phyloP scores from a whole-genome alignment of 2,113 vertebrate species.

The Serinus canaria region DNA sequence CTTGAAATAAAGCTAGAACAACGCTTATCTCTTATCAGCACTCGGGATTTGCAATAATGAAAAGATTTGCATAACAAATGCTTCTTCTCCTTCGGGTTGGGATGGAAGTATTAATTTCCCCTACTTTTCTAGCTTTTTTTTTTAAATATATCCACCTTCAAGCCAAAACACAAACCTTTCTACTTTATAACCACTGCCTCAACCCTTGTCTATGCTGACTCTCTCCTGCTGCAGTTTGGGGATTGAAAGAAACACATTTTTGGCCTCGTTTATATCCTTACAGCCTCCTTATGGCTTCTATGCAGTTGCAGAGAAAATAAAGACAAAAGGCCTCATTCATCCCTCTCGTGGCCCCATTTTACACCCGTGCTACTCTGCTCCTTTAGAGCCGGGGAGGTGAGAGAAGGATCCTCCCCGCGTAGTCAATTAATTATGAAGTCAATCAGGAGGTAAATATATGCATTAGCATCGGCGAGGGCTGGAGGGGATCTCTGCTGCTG shows the following conservation, averaged over 20 bases:
- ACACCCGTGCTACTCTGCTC: background rate
- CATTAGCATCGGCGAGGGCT: slow-evolving; percentile 21
- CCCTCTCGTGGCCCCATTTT: background rate
- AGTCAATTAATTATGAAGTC: slow-evolving; percentile 63
- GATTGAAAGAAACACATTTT: background rate
- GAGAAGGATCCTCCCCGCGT: background rate
- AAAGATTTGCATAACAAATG: slow-evolving; percentile 75
- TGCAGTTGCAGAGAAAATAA: background rate
- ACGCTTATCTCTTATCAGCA: slow-evolving; percentile 70
- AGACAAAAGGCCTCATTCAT: slow-evolving; percentile 2
- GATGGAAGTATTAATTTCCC: slow-evolving; percentile 69
- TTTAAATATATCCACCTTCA: background rate
- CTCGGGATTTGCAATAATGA: slow-evolving; percentile 67
- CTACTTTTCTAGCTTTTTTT: background rate
- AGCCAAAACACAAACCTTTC: background rate
- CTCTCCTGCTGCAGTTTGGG: background rate
- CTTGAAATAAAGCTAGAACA: slow-evolving; percentile 63
- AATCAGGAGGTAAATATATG: slow-evolving; percentile 63
- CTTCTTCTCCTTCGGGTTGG: slow-evolving; percentile 46
- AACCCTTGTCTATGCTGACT: background rate
- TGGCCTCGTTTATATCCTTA: background rate
- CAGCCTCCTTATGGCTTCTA: background rate
- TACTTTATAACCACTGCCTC: background rate
- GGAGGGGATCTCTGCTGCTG: slow-evolving; percentile 39
- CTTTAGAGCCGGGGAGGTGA: background rate